Percentiles rank a stretch among this genome's conserved stretches.
Conservation (phyloP, 2,113 vertebrate genomes). For the Tenrec ecaudatus region DNA sequence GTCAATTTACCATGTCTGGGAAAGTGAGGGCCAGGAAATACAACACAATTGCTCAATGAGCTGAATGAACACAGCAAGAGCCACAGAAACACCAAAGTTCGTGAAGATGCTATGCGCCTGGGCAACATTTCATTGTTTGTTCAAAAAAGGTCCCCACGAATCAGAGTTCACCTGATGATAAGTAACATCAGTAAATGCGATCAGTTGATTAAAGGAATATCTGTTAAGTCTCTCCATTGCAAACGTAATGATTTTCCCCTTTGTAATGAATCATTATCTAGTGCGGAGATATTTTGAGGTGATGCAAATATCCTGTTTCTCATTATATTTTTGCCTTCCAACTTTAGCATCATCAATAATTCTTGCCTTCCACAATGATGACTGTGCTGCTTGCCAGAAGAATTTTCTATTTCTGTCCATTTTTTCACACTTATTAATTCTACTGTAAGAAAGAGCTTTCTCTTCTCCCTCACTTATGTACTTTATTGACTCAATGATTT, state of each 20-base stretch:
- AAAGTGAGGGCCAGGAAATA: not conserved
- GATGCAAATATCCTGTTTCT: not conserved
- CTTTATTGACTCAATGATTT: not conserved
- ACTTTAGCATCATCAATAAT: not conserved
- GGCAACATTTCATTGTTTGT: not conserved
- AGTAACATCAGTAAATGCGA: not conserved
- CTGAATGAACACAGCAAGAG: not conserved
- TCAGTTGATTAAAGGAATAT: not conserved
- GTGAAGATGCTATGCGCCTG: not conserved
- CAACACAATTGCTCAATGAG: not conserved
- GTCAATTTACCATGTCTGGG: not conserved
- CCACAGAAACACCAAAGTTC: not conserved
- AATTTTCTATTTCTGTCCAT: not conserved
- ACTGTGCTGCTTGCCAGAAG: not conserved
- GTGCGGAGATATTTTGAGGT: not conserved
- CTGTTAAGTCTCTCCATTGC: too few species aligned
- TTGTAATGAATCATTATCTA: not conserved
- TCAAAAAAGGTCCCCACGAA: not conserved
- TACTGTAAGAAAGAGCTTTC: not conserved
- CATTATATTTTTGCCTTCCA: not conserved
- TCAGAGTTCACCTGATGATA: not conserved
- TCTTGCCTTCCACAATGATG: rapidly evolving
- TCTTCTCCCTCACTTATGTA: not conserved
- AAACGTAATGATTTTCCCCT: not conserved
- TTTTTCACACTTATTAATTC: not conserved